Evolutionary conservation across 2,113 vertebrate genomes (phyloP).

Genomic region (Calyptomena viridis): DNA sequence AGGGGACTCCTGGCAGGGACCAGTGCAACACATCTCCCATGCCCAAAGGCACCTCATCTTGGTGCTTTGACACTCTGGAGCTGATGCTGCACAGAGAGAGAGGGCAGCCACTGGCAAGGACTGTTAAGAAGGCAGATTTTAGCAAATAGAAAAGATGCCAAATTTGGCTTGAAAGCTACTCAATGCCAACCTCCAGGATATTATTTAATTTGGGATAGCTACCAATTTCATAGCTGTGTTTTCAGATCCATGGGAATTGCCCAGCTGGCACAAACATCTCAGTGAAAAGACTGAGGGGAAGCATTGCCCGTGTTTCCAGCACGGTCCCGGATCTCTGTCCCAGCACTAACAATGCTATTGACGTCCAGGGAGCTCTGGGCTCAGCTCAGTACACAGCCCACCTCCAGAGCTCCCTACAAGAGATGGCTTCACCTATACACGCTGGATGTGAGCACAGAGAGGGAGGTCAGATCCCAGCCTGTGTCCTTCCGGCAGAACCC

Average conservation of each 20-base stretch:
- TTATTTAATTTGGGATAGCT: not conserved
- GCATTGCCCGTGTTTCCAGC: not conserved
- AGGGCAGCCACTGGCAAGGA: not conserved
- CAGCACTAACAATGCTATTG: not conserved
- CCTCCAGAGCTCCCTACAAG: not conserved
- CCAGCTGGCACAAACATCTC: not conserved
- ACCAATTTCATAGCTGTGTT: not conserved
- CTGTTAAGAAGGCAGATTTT: not conserved
- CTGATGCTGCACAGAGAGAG: not conserved
- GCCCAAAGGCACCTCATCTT: not conserved
- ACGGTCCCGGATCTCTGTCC: not conserved
- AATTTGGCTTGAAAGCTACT: not conserved
- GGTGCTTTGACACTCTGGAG: not conserved
- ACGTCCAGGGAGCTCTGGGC: not conserved
- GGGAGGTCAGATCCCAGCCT: conserved; percentile 18
- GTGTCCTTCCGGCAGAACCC: not conserved
- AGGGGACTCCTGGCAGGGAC: not conserved
- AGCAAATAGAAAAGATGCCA: not conserved
- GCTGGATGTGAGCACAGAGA: not conserved
- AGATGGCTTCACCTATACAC: not conserved
- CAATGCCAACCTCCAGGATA: not conserved
- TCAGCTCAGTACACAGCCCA: not conserved
- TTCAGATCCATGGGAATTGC: not conserved
- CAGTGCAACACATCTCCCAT: not conserved
- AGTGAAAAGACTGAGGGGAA: not conserved